Percentiles rank a stretch among this genome's conserved stretches.
phyloP scores from a whole-genome alignment of 2,113 vertebrate genomes.

The Zootoca vivipara region DNA sequence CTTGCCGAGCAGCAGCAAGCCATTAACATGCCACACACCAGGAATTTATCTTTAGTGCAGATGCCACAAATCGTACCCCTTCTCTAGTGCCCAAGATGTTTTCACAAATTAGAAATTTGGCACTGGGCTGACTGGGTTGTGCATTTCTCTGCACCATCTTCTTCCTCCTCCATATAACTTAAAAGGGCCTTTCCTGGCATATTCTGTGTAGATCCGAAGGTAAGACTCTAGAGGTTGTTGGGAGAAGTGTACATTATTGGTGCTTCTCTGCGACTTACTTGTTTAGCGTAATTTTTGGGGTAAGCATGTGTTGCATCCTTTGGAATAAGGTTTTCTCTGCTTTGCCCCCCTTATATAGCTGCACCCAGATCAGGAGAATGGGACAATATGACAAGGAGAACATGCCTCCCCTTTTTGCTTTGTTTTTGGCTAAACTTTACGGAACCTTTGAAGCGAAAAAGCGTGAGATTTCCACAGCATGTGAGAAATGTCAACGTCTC shows the following conservation, averaged over 20 bases:
- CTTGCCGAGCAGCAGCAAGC: neutral
- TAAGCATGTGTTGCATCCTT: neutral
- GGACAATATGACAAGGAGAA: neutral
- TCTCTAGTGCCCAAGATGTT: neutral
- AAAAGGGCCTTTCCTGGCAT: too few species aligned
- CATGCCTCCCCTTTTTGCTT: neutral
- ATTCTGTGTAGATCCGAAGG: too few species aligned
- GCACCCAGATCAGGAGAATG: neutral
- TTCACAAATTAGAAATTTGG: neutral
- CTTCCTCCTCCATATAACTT: too few species aligned
- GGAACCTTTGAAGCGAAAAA: neutral
- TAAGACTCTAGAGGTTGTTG: neutral
- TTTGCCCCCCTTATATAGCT: neutral
- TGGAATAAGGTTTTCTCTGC: neutral
- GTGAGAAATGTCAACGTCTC: neutral
- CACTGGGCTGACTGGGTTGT: neutral
- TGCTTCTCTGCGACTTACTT: too few species aligned
- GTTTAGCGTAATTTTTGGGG: neutral
- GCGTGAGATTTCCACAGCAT: neutral
- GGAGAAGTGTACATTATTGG: neutral
- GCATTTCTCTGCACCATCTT: too few species aligned
- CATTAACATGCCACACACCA: neutral
- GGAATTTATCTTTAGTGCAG: neutral
- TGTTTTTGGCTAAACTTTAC: neutral
- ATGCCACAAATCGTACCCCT: neutral